phyloP scores from a whole-genome alignment of 2,113 vertebrate genomes.

The Sitta europaea region DNA sequence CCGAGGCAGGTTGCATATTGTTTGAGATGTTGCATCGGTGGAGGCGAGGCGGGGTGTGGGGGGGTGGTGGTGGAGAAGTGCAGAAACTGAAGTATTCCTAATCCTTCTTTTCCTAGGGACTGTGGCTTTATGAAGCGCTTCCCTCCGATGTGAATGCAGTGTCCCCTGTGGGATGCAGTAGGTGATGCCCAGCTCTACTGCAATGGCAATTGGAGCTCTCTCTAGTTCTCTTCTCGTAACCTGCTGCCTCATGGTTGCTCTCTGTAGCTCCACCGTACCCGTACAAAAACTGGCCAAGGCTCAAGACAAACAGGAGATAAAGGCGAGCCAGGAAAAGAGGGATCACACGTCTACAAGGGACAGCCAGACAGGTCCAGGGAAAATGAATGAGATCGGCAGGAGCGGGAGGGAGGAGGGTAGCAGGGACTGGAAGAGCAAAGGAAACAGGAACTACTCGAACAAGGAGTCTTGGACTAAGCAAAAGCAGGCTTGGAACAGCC shows the following conservation, averaged over 20 bases:
- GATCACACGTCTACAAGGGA: constrained; percentile 76
- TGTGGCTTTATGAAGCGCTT: constrained; percentile 45
- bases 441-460: constrained; percentile 68
- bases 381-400: constrained; percentile 77
- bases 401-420: constrained; percentile 72
- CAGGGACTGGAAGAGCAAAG: constrained; percentile 75
- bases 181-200: constrained; percentile 86
- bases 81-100: constrained; percentile 43
- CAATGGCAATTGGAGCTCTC: constrained; percentile 88
- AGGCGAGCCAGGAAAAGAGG: constrained; percentile 78
- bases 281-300: constrained; percentile 77
- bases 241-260: constrained; percentile 84
- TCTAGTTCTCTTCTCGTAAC: constrained; percentile 86
- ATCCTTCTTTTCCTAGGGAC: constrained; percentile 71
- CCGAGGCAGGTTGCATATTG: constrained; percentile 3
- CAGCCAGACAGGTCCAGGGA: constrained; percentile 69
- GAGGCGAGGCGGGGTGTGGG: neutral
- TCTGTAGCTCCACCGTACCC: constrained; percentile 84
- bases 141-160: constrained; percentile 85
- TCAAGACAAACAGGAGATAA: constrained; percentile 73
- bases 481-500: constrained; percentile 74
- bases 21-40: constrained; percentile 2
- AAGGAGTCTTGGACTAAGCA: constrained; percentile 76
- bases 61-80: neutral
- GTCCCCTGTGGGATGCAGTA: constrained; percentile 85